A percentile compares a stretch with the other conserved stretches of the same genome.
These are phyloP conservation scores for Schizopygopsis pylzovi DNA, from an alignment of 2,797 vertebrate genomes.

Conservation along the genomic window DNA sequence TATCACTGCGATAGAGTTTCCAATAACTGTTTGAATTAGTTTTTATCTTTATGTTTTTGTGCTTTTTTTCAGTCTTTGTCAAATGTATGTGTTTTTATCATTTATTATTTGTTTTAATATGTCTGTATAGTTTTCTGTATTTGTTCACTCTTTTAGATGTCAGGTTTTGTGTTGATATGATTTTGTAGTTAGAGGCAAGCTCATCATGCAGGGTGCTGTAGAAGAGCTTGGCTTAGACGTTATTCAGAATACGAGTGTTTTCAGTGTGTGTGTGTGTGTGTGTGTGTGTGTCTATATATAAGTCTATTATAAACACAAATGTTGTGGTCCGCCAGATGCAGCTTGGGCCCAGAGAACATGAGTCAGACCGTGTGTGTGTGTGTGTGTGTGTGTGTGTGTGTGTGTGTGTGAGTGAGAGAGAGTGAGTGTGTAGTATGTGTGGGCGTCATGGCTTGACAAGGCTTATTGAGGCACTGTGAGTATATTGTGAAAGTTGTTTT, in stretches of 20 bases:
- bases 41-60: neutral
- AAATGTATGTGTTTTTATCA: no score
- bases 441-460: neutral
- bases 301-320: slow-evolving; percentile 24
- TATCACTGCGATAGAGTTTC: neutral
- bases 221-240: neutral
- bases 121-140: neutral
- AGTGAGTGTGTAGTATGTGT: neutral
- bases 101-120: neutral
- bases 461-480: slow-evolving; percentile 12
- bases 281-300: no score
- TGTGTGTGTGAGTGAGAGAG: neutral
- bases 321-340: slow-evolving; percentile 21
- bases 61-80: neutral
- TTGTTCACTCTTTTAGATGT: neutral
- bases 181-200: neutral
- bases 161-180: neutral
- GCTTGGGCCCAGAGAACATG: slow-evolving; percentile 25
- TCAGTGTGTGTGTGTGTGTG: neutral
- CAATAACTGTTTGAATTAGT: neutral
- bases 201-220: neutral
- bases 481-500: slow-evolving; percentile 46
- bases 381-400: slow-evolving; percentile 26
- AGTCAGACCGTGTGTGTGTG: slow-evolving; percentile 28
- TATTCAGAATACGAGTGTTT: neutral